Evolutionary conservation across 1,140 invertebrate species (phyloP).

Genomic region (Sitodiplosis mosellana): DNA sequence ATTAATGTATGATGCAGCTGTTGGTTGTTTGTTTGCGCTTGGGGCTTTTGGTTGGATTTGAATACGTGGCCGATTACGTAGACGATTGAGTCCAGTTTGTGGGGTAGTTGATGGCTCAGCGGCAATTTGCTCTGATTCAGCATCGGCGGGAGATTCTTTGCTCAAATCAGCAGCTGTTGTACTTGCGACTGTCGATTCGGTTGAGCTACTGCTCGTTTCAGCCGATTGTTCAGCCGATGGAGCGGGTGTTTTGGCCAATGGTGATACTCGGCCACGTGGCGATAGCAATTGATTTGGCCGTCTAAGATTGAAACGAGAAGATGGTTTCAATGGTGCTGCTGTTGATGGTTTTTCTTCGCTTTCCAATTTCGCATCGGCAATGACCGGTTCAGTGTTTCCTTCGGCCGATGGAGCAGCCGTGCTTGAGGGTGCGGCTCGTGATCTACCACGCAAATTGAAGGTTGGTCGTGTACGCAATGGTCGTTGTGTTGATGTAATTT

Average conservation of each 20-base stretch:
- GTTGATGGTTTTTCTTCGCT: slow-evolving; percentile 29
- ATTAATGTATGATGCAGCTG: slow-evolving; percentile 5
- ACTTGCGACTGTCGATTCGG: slow-evolving; percentile 2
- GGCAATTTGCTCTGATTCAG: slow-evolving; percentile 5
- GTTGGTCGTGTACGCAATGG: slow-evolving; percentile 32
- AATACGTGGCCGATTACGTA: slow-evolving; percentile 21
- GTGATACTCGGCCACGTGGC: background rate
- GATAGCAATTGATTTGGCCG: background rate
- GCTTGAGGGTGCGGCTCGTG: slow-evolving; percentile 27
- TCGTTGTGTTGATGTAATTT: slow-evolving; percentile 23
- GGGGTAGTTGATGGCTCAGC: slow-evolving; percentile 7
- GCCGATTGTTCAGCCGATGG: slow-evolving; percentile 11
- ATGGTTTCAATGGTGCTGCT: slow-evolving; percentile 12
- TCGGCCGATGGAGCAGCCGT: slow-evolving; percentile 19
- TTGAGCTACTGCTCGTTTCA: slow-evolving; percentile 9
- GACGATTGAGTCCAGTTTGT: slow-evolving; percentile 16
- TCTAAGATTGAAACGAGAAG: slow-evolving; percentile 1
- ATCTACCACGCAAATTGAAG: slow-evolving; percentile 31
- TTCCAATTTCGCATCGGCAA: slow-evolving; percentile 26
- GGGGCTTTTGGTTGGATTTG: slow-evolving; percentile 22
- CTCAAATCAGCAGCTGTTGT: slow-evolving; percentile 1
- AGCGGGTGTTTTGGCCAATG: slow-evolving; percentile 11
- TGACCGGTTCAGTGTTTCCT: slow-evolving; percentile 11
- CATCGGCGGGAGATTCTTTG: background rate
- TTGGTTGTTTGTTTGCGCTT: slow-evolving; percentile 11